Evolutionary conservation across 2,113 vertebrate genomes (phyloP), one percentile per base, ranked within the genome.

Genomic region (Ellobius talpinus): DNA sequence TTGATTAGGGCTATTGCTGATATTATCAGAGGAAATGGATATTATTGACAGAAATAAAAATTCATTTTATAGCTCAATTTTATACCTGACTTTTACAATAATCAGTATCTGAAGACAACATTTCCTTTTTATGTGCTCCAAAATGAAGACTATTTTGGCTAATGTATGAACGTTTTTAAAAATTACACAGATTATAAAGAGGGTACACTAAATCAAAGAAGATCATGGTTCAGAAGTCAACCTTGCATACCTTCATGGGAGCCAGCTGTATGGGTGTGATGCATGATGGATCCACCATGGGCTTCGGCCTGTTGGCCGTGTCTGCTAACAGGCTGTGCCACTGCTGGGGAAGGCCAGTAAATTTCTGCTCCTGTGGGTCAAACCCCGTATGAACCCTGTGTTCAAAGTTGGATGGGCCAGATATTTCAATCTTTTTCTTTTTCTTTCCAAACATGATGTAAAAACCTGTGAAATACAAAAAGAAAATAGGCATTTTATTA

Each of bases 371-470:
- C 87, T 99, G 99, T 21, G 99, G 99, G 97, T 99, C 99, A 96
- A 99, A 99, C 94, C 99, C 99, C 3, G 99, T 99, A 97, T 99
- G 99, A 79, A 99, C 99, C 91, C 99, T 99, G 98, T 99, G 99
- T 98, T 99, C 99, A 29, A 99, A 99, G 99, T 99, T 99, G 14
- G 99, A 99, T n/a, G 99, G 99, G 55, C 99, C 99, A 7, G 99
- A 99, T 96, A 99, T 99, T 98, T 99, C 99, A 97, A 99, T 98
- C 96, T 99, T 98, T 98, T 99, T 99, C 99, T 99, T 99, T 99
- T 99, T 99, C 98, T 99, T 99, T 68, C 99, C 99, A 70, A 99
- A 99, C 99, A 99, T 99, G 99, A 98, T 99, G 99, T 98, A 99
- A 98, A 99, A 98, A 98, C 98, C 99, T 99, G 98, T 98, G 96